Evolutionary conservation across 2,797 vertebrate species (phyloP).

Genomic region (Thamnophis elegans): DNA sequence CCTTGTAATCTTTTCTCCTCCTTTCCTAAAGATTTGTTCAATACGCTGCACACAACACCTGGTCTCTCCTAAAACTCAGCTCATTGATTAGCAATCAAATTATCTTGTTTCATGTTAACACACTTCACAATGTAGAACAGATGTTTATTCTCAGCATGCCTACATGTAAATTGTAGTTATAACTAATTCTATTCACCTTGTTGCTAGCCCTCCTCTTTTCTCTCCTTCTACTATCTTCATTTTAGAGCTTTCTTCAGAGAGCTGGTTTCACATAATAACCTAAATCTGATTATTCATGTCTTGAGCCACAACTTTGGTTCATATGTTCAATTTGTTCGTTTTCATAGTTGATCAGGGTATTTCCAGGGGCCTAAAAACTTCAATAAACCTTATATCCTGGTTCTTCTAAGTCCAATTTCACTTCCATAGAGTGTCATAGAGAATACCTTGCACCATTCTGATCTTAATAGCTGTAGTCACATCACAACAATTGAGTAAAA

Average conservation of each 20-base stretch:
- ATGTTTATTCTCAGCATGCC: conserved; percentile 8
- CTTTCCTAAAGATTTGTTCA: neutral
- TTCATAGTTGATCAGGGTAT: neutral
- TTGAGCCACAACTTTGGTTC: neutral
- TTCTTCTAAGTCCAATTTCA: neutral
- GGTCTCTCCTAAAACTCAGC: conserved; percentile 19
- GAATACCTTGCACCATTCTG: neutral
- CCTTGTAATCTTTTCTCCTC: neutral
- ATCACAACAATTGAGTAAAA: neutral
- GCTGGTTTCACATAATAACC: neutral
- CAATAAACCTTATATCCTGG: neutral
- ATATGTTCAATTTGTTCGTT: neutral
- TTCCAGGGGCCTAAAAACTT: neutral
- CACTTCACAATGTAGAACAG: conserved; percentile 25
- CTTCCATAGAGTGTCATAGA: neutral
- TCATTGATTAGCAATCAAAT: conserved; percentile 42
- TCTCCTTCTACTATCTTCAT: neutral
- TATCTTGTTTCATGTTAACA: conserved; percentile 46
- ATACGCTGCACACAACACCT: conserved; percentile 16
- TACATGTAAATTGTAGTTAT: conserved; percentile 3
- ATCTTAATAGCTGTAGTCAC: neutral
- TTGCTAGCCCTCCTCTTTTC: neutral
- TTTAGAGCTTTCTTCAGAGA: neutral
- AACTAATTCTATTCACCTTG: neutral
- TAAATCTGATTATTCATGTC: neutral